Conservation (phyloP, 2,797 vertebrate species). For the Gymnopithys bicolor region DNA sequence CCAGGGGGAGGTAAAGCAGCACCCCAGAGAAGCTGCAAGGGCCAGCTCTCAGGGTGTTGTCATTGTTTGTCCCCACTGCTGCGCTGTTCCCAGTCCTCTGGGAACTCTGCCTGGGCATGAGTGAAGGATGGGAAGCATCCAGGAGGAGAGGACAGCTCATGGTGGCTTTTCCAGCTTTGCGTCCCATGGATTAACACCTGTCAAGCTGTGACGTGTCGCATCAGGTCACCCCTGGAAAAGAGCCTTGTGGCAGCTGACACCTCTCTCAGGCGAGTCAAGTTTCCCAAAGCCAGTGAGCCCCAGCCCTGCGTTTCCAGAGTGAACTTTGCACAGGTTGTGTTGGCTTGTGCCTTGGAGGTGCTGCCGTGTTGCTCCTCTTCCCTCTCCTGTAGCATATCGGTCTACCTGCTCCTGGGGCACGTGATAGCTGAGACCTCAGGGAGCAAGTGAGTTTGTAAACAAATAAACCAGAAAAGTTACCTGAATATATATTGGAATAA, state of each 20-base stretch:
- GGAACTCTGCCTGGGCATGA: not conserved
- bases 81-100: not conserved
- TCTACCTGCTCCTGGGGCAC: not conserved
- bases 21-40: not conserved
- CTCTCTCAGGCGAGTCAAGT: not conserved
- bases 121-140: fast-evolving
- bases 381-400: not conserved
- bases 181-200: not conserved
- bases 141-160: fast-evolving
- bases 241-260: not conserved
- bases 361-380: not conserved
- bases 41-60: not conserved
- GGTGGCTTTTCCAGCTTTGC: not conserved
- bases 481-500: not conserved
- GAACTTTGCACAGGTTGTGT: fast-evolving
- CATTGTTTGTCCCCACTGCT: not conserved
- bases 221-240: not conserved
- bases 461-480: not conserved
- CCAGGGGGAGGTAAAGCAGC: not conserved
- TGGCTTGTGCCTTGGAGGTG: fast-evolving
- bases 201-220: fast-evolving
- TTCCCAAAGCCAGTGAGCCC: fast-evolving
- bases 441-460: not conserved
- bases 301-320: not conserved
- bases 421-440: not conserved